phyloP scores from a whole-genome alignment of 2,888 invertebrate genomes.

The Plemyria rubiginata region DNA sequence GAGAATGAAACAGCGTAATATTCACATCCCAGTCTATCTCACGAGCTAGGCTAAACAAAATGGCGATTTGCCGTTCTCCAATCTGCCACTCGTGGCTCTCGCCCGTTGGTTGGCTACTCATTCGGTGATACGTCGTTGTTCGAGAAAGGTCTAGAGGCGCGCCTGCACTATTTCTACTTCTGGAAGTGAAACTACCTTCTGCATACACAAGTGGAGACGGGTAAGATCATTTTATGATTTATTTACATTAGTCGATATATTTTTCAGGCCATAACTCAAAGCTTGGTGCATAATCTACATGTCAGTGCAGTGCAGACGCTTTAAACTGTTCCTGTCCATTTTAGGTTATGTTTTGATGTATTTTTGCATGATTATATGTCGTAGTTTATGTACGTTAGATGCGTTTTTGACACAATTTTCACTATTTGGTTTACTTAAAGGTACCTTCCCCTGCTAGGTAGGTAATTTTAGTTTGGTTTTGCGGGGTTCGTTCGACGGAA shows the following conservation, averaged over 20 bases:
- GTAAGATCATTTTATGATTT: slow-evolving; percentile 27
- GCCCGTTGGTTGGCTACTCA: slow-evolving; percentile 42
- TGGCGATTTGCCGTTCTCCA: slow-evolving; percentile 59
- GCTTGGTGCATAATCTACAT: slow-evolving; percentile 6
- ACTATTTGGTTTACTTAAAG: too few relatives aligned
- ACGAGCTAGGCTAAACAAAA: slow-evolving; percentile 63
- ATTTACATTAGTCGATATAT: slow-evolving; percentile 1
- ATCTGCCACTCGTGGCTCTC: slow-evolving; percentile 42
- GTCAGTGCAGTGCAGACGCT: slow-evolving; percentile 1
- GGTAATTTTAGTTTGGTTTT: not conserved
- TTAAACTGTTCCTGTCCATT: not conserved
- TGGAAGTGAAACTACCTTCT: slow-evolving; percentile 34
- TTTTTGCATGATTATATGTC: slow-evolving; percentile 2
- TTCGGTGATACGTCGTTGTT: slow-evolving; percentile 54
- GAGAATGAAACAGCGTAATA: slow-evolving; percentile 22
- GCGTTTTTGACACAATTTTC: not conserved
- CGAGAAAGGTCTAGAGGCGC: slow-evolving; percentile 53
- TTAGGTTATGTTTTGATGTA: not conserved
- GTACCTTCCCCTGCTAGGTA: too few relatives aligned
- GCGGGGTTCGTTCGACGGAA: not conserved
- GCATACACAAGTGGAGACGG: slow-evolving; percentile 21
- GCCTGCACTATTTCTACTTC: slow-evolving; percentile 30
- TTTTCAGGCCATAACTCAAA: slow-evolving; percentile 22
- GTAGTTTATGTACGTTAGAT: not conserved
- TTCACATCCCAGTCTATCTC: slow-evolving; percentile 60